Evolutionary conservation across 23 tunicate genomes (phyloP).

Genomic region (Ciona savignyi): DNA sequence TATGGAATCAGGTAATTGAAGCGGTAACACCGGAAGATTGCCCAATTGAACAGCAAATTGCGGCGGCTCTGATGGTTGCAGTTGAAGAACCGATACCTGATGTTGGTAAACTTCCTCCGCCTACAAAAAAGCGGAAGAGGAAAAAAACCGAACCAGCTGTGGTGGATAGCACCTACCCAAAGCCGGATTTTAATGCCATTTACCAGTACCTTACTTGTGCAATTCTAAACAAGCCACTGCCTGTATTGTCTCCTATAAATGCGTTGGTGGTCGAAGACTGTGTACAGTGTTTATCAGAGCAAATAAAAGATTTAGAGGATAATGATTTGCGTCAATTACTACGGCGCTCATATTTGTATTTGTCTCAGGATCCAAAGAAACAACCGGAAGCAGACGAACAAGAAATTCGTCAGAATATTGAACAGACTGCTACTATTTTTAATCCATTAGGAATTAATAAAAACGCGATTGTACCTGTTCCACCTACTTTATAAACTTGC

Average conservation of each 20-base stretch:
- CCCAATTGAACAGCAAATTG: conserved; percentile 42
- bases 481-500: conserved; percentile 22
- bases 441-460: conserved; percentile 60
- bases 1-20: conserved; percentile 40
- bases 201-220: conserved; percentile 62
- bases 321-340: conserved; percentile 39
- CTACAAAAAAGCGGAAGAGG: not conserved
- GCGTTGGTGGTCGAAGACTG: conserved; percentile 61
- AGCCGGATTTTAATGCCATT: conserved; percentile 43
- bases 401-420: conserved; percentile 16
- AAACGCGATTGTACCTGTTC: conserved; percentile 56
- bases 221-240: conserved; percentile 31
- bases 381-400: conserved; percentile 36
- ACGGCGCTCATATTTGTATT: conserved; percentile 25
- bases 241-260: conserved; percentile 48
- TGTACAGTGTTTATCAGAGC: conserved; percentile 52
- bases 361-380: conserved; percentile 10
- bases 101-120: not conserved
- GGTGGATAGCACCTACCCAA: conserved; percentile 8
- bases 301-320: conserved; percentile 51
- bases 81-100: conserved; percentile 47
- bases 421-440: conserved; percentile 20
- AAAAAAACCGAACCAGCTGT: not conserved
- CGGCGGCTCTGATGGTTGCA: conserved; percentile 47
- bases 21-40: conserved; percentile 36